A percentile compares a stretch with the other conserved stretches of the same genome.
These are phyloP conservation scores for Taeniopygia guttata DNA, from an alignment of 2,797 vertebrate species.

Conservation along the genomic window DNA sequence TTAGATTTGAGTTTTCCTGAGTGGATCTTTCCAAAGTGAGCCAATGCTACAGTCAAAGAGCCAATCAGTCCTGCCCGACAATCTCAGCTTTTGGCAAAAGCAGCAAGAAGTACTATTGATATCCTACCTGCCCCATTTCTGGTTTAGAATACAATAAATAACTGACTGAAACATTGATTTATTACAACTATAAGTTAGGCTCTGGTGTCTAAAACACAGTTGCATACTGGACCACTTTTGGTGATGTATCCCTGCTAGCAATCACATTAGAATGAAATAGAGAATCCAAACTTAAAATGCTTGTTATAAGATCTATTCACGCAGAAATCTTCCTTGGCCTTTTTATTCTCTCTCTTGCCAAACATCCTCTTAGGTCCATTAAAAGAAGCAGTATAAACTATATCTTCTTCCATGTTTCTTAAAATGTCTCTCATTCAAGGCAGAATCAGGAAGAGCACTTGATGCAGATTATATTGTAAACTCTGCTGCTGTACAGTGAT, in stretches of 20 bases:
- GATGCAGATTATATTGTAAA: neutral
- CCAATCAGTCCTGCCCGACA: neutral
- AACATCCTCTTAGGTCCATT: neutral
- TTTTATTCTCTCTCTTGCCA: neutral
- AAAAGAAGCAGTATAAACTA: neutral
- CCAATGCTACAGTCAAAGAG: neutral
- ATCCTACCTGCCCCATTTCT: neutral
- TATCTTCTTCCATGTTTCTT: neutral
- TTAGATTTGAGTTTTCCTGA: neutral
- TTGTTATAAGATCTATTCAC: neutral
- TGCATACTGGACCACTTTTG: neutral
- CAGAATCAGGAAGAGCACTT: neutral
- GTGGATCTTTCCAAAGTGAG: neutral
- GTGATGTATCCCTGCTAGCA: neutral
- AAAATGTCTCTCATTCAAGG: neutral
- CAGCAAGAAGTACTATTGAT: neutral
- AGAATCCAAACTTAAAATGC: neutral
- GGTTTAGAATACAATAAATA: neutral
- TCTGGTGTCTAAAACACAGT: neutral
- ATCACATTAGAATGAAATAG: neutral
- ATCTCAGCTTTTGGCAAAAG: neutral
- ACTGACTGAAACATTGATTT: neutral
- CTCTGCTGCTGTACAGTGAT: neutral
- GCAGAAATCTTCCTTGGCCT: neutral
- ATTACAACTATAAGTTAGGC: neutral